Percentiles rank a stretch among this genome's conserved stretches.
phyloP scores from a whole-genome alignment of 1,140 invertebrate genomes.

The Oncopodura yosiiana region DNA sequence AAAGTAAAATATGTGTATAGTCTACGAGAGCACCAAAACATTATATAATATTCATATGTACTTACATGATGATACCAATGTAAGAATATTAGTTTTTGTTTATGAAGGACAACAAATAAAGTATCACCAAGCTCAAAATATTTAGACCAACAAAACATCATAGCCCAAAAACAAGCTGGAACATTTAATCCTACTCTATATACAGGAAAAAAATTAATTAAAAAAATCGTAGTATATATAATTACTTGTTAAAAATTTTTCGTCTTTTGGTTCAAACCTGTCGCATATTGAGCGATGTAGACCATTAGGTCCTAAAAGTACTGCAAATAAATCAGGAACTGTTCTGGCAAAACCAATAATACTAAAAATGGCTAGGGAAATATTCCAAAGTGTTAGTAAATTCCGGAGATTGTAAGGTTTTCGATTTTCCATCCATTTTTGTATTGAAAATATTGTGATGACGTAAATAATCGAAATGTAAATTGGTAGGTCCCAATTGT shows the following conservation, averaged over 20 bases:
- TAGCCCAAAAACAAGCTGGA: conserved; percentile 12
- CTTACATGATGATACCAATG: conserved; percentile 18
- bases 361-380: conserved; percentile 15
- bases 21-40: neutral
- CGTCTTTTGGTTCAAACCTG: no score
- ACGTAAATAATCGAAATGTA: conserved; percentile 4
- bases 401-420: conserved; percentile 8
- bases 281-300: conserved; percentile 16
- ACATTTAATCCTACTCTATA: conserved; percentile 10
- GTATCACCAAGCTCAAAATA: conserved; percentile 25
- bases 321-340: conserved; percentile 12
- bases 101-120: conserved; percentile 17
- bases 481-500: conserved; percentile 3
- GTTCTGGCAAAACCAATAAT: conserved; percentile 11
- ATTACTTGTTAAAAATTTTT: conserved; percentile 5
- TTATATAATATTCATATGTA: neutral
- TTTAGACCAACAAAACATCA: conserved; percentile 21
- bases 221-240: neutral
- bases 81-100: conserved; percentile 23
- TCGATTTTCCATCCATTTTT: conserved; percentile 11
- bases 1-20: neutral
- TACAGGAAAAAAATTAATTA: conserved; percentile 5
- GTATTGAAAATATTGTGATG: conserved; percentile 1
- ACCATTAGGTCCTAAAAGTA: conserved; percentile 4
- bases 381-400: conserved; percentile 18